These are phyloP conservation scores for Therioaphis trifolii DNA, from an alignment of 2,888 invertebrate genomes.

Conservation along the genomic window DNA sequence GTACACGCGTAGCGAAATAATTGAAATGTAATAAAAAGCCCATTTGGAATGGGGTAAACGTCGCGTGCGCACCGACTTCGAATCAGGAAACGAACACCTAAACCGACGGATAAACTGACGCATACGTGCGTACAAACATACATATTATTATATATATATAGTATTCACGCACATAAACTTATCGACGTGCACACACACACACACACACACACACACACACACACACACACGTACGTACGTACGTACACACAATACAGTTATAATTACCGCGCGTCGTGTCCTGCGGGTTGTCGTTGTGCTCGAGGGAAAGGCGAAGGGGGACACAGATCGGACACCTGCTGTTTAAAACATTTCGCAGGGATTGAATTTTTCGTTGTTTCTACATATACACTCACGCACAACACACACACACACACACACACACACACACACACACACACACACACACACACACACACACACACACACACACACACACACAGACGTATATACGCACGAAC, in stretches of 20 bases:
- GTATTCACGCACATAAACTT: neutral
- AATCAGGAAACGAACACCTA: no score
- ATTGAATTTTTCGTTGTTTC: constrained; percentile 30
- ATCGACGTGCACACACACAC: no score
- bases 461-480: no score
- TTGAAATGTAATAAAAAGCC: constrained; percentile 46
- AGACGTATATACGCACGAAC: no score
- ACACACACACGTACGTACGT: no score
- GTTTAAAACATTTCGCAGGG: constrained; percentile 20
- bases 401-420: neutral
- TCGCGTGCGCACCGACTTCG: constrained; percentile 49
- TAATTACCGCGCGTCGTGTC: constrained; percentile 36
- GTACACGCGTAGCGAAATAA: neutral
- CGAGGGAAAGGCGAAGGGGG: neutral
- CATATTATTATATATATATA: no score
- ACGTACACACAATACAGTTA: neutral
- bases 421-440: neutral
- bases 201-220: no score
- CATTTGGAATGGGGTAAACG: constrained; percentile 7
- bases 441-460: no score
- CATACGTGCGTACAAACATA: neutral
- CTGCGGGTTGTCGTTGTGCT: constrained; percentile 33
- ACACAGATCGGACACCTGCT: constrained; percentile 43
- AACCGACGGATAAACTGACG: no score
- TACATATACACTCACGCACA: neutral